A percentile compares a stretch with the other conserved stretches of the same genome.
Conservation (phyloP, 2,888 invertebrate genomes). For the Sinohyriopsis cumingii region DNA sequence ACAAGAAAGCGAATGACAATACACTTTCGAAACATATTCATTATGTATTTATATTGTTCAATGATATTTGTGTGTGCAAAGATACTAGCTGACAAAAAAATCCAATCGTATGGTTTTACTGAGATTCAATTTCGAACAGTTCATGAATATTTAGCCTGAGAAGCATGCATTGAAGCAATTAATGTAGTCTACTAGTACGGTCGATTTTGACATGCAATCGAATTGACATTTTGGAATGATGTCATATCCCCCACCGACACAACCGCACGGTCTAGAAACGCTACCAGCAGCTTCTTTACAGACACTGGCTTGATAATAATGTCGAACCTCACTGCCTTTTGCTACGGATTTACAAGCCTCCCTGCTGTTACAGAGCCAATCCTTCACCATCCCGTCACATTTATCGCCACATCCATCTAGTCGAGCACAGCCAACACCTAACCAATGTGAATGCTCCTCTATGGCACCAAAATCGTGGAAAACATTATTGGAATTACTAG, state of each 20-base stretch:
- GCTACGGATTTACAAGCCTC: constrained; percentile 2
- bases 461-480: constrained; percentile 9
- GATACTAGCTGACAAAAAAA: too few relatives aligned
- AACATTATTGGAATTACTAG: constrained; percentile 1
- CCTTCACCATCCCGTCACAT: constrained; percentile 11
- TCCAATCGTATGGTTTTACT: too few relatives aligned
- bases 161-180: too few relatives aligned
- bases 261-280: constrained; percentile 6
- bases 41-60: too few relatives aligned
- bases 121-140: too few relatives aligned
- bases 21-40: too few relatives aligned
- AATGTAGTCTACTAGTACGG: too few relatives aligned
- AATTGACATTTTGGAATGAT: too few relatives aligned
- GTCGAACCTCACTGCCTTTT: constrained; percentile 5
- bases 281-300: constrained; percentile 2
- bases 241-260: neutral
- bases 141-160: too few relatives aligned
- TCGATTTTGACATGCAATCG: too few relatives aligned
- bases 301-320: constrained; percentile 9
- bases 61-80: too few relatives aligned
- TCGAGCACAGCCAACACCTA: constrained; percentile 7
- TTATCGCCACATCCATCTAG: constrained; percentile 5
- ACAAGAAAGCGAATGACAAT: too few relatives aligned
- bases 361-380: constrained; percentile 4
- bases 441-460: neutral